Evolutionary conservation across 1,140 invertebrate species (phyloP).

Genomic region (Nymphalis io): DNA sequence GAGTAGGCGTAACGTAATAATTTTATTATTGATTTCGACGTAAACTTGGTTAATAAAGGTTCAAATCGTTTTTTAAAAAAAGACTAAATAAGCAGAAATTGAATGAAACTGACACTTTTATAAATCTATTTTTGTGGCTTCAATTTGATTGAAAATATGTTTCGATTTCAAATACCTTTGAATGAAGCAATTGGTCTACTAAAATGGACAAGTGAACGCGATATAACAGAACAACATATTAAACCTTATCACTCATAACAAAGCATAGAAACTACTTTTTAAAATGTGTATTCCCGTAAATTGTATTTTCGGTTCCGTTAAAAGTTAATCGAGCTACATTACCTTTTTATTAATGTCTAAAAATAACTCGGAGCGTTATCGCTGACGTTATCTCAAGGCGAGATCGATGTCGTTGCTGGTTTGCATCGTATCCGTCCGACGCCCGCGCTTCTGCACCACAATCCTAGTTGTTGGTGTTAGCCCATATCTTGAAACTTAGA

Average conservation of each 20-base stretch:
- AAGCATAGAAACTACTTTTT: too few species aligned
- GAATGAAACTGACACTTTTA: too few species aligned
- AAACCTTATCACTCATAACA: too few species aligned
- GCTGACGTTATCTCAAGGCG: slow-evolving; percentile 76
- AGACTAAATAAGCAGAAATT: too few species aligned
- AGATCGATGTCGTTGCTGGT: slow-evolving; percentile 57
- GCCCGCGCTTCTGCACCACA: slow-evolving; percentile 22
- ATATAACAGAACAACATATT: too few species aligned
- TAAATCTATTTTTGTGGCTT: neutral
- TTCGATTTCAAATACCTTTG: too few species aligned
- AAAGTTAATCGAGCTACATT: slow-evolving; percentile 50
- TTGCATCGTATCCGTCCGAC: slow-evolving; percentile 32
- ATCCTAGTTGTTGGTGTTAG: slow-evolving; percentile 12
- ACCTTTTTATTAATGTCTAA: slow-evolving; percentile 77
- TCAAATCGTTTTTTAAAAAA: too few species aligned
- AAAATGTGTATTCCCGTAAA: slow-evolving; percentile 3
- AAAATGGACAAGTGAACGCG: too few species aligned
- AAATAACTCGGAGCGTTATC: slow-evolving; percentile 76
- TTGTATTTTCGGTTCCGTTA: slow-evolving; percentile 39
- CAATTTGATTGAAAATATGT: neutral
- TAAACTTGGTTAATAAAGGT: too few species aligned
- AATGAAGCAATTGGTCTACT: too few species aligned
- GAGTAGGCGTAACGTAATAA: too few species aligned
- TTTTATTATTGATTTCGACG: too few species aligned
- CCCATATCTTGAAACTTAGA: neutral